Evolutionary conservation across 2,113 vertebrate genomes (phyloP).

Genomic region (Leuciscus idus): DNA sequence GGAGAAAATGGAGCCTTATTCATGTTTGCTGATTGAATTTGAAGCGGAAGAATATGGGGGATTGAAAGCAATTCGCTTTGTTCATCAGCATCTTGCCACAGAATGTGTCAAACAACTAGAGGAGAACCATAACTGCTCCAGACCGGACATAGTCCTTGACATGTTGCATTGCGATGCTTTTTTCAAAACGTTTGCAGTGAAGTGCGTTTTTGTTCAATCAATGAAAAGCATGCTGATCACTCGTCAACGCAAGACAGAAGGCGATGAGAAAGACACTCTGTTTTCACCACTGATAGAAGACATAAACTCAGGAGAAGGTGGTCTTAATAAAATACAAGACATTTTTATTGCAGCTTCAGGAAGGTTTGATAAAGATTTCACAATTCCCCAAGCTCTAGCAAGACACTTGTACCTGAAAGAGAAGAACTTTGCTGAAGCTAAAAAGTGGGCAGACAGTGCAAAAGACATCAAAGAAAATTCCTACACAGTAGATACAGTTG

Average conservation of each 20-base stretch:
- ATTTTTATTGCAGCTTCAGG: conserved; percentile 66
- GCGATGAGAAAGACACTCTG: conserved; percentile 39
- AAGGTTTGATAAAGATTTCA: conserved; percentile 49
- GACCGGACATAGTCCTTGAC: conserved; percentile 12
- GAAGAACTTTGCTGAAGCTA: conserved; percentile 57
- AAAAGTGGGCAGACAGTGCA: conserved; percentile 75
- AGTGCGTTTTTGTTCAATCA: too few relatives aligned
- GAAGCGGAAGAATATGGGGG: not conserved
- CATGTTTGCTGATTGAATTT: conserved; percentile 57
- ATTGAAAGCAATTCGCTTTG: conserved; percentile 49
- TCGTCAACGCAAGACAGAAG: conserved; percentile 60
- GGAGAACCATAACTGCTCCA: not conserved
- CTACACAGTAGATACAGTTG: conserved; percentile 78
- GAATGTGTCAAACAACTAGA: conserved; percentile 63
- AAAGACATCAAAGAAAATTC: conserved; percentile 74
- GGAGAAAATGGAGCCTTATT: conserved; percentile 56
- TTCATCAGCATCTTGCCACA: conserved; percentile 59
- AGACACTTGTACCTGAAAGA: conserved; percentile 65
- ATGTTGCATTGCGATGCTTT: too few relatives aligned
- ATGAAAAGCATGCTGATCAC: conserved; percentile 58
- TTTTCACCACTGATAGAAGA: conserved; percentile 64
- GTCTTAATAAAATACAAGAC: not conserved
- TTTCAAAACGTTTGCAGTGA: too few relatives aligned
- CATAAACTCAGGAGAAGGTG: too few relatives aligned
- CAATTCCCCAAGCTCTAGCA: conserved; percentile 68